Evolutionary conservation across 2,888 invertebrate species (phyloP).

Genomic region (Andricus quercusramuli): DNA sequence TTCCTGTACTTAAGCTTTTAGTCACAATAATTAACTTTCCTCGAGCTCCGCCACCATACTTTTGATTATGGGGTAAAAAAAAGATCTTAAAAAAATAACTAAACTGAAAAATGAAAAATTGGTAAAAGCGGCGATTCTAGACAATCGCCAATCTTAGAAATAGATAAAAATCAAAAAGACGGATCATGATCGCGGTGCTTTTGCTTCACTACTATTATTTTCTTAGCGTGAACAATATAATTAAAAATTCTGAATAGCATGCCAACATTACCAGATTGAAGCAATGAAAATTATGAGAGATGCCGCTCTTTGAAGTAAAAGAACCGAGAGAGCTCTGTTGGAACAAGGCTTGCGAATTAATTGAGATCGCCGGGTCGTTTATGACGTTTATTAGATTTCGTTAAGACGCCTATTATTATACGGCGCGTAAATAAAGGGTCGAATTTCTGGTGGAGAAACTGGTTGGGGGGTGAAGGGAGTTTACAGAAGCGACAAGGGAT

Average conservation of each 20-base stretch:
- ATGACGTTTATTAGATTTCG: slow-evolving; percentile 76
- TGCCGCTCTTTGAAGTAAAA: slow-evolving; percentile 6
- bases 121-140: too few relatives aligned
- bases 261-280: slow-evolving; percentile 15
- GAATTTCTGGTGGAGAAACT: neutral
- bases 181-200: neutral
- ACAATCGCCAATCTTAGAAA: too few relatives aligned
- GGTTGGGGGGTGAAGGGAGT: slow-evolving; percentile 43
- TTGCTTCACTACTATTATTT: neutral
- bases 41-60: too few relatives aligned
- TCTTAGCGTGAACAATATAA: neutral
- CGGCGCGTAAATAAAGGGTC: slow-evolving; percentile 57
- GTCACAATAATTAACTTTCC: too few relatives aligned
- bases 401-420: slow-evolving; percentile 74
- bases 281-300: neutral
- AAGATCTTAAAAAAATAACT: too few relatives aligned
- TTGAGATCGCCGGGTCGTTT: slow-evolving; percentile 68
- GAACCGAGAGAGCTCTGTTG: neutral
- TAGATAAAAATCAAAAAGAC: too few relatives aligned
- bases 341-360: slow-evolving; percentile 47
- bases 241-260: neutral
- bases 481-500: slow-evolving; percentile 53
- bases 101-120: too few relatives aligned
- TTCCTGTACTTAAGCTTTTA: too few relatives aligned
- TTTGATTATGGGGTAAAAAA: too few relatives aligned